Base-by-base conservation (phyloP, 2,113 vertebrate genomes). In the Empidonax traillii region DNA sequence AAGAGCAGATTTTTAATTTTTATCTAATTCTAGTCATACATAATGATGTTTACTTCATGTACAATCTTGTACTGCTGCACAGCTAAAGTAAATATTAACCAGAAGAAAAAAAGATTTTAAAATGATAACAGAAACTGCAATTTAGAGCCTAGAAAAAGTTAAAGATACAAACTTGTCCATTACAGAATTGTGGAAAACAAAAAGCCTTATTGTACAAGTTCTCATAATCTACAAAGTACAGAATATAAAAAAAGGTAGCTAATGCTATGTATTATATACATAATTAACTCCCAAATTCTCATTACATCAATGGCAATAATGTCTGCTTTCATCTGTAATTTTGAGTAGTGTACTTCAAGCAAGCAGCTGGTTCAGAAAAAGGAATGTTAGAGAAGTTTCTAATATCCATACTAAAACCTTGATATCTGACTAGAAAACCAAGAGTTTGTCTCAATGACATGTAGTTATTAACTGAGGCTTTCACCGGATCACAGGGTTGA, bases 261-360 rank as follows among this genome's bases (percentile, higher is more conserved):
- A 51, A 39, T 8, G 43, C 1, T 33, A 59, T 3, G 4, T 1
- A 6, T 22, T 41, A 8, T 12, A 24, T 16, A 7, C n/a, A 18
- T 27, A 47, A 47, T 43, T 66, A 77, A 71, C 19, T 46, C 55
- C 8, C 4, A 3, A 73, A 77, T 8, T 1, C 9, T 74, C 24
- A 31, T 88, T 82, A 61, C 19, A 74, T 65, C 65, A 83, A 9
- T 33, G 6, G 46, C 20, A 59, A 61, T 49, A 21, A 62, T 17
- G 12, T 39, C 18, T n/a, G 30, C 47, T 37, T 84, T 69, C 9
- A 69, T 55, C 14, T 39, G 16, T 15, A 65, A 17, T 49, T 94
- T 47, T 87, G 10, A 73, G 47, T 37, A 51, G 17, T 4, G 3
- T 43, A 82, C 13, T 55, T 87, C 69, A 79, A 78, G 27, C 6